Conservation (phyloP, 2,113 vertebrate genomes). For the Oxygymnocypris stewartii region DNA sequence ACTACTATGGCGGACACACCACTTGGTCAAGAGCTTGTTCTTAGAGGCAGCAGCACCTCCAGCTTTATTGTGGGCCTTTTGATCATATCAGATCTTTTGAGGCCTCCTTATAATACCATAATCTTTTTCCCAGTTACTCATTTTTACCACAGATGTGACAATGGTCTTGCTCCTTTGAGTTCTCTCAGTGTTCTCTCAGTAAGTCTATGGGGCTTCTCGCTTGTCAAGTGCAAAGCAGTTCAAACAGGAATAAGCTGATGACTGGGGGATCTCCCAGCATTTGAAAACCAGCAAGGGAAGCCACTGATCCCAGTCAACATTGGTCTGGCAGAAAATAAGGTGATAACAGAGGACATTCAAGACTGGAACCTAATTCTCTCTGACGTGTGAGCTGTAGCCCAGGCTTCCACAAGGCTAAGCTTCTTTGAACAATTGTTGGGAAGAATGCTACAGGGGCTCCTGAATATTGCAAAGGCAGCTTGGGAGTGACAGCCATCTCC, state of each 20-base stretch:
- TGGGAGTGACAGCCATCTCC: conserved; percentile 22
- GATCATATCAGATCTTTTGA: not conserved
- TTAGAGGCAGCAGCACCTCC: not conserved
- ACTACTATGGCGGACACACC: not conserved
- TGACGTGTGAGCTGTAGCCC: conserved; percentile 13
- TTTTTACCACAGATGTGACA: not conserved
- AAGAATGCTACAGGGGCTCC: conserved; percentile 28
- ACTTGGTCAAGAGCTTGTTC: not conserved
- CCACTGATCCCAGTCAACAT: conserved; percentile 6
- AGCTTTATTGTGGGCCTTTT: not conserved
- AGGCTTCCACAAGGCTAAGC: conserved; percentile 33
- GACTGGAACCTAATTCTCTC: conserved; percentile 16
- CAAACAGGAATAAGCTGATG: not conserved
- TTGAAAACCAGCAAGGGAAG: conserved; percentile 16
- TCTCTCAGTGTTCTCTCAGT: not conserved
- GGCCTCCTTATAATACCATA: not conserved
- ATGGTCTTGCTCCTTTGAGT: not conserved
- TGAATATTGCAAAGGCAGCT: conserved; percentile 4
- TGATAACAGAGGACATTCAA: conserved; percentile 28
- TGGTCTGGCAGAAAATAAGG: conserved; percentile 18
- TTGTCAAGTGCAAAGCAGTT: not conserved
- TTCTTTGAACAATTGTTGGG: conserved; percentile 22
- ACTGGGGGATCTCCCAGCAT: not conserved
- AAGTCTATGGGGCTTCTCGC: not conserved
- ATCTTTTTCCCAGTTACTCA: not conserved